Base-by-base conservation (phyloP, 2,797 vertebrate species). In the Delichon dasypus region DNA sequence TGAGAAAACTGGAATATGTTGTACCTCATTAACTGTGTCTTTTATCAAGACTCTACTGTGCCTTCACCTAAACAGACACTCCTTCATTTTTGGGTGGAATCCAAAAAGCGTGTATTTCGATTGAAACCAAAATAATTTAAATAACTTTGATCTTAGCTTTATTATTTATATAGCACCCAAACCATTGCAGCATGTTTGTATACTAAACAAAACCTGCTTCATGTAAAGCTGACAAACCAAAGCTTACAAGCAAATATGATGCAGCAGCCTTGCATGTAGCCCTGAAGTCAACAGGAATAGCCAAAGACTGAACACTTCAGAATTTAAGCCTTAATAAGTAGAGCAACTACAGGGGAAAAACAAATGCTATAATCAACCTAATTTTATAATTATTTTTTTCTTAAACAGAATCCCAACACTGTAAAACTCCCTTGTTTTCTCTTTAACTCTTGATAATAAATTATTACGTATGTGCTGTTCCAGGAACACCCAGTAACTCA, bases 101-200 rank as follows among this genome's bases (percentile, higher is more conserved):
- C 83, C 84, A 91, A 34, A 61, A 89, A 77, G 32, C 1, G 0
- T 0, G 0, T 62, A 83, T 75, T 92, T 91, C 17, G 7, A 74
- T 30, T 78, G 45, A 93, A 92, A 85, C 62, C 47, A 70, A 75
- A 92, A 51, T 62, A 1, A 91, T 75, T 88, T 92, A 38, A 92
- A 48, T 87, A 88, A 57, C 90, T 96, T 95, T 92, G 80, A 96
- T 95, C 81, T 64, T 16, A 60, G 84, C 67, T 60, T 89, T 89
- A 47, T 51, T 88, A 86, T 96, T 95, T 93, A 86, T 75, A 76
- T 53, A 90, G 82, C 70, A 92, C 64, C 73, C 85, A 81, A 94
- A 95, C 44, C 73, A 79, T 32, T 90, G 91, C 79, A 92, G 75
- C 67, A 53, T 65, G 62, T 92, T 94, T 89, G 71, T 78, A 53